Base-by-base conservation (phyloP, 2,113 vertebrate genomes). In the Sinocyclocheilus anophthalmus region DNA sequence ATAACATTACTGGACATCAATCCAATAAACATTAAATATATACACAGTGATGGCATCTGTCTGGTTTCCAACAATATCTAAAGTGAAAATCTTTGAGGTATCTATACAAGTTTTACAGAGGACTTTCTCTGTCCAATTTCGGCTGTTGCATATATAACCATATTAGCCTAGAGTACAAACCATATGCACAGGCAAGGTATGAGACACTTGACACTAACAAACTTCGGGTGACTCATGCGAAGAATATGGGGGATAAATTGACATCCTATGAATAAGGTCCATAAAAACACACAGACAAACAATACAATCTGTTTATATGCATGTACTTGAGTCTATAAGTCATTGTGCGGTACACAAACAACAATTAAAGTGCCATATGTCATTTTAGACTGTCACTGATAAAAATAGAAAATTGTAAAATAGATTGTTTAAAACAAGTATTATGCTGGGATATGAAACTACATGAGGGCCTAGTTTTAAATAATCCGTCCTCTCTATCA, bases 21-120 rank as follows among this genome's bases (percentile, higher is more conserved):
- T 75, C 85, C 86, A 76, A 75, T 48, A 67, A 87, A 87, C 53
- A 55, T 37, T 59, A 57, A 84, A 70, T 70, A 85, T 75, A 87
- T 53, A 87, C 22, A 37, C 30, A 84, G 48, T 59, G 83, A 89
- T 57, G 75, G 55, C 73, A 83, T 85, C 42, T 85, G 65, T 86
- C 50, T 84, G 63, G 63, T 30, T 67, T 76, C 20, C 6, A 72
- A 63, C 69, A 67, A 59, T 69, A 84, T 85, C 72, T 83, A 85
- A 77, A 85, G 83, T 42, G 50, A 87, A 76, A 86, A 85, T 73
- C 55, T 70, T 48, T 22, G 50, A 83, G 65, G 67, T 69, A 82
- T 78, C 59, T 22, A 39, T 63, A 80, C 79, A 83, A 12, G 24
- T 81, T 80, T 85, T 45, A 37, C 3, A 30, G 42, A 59, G 16